Conservation (phyloP, 2,888 invertebrate species). For the Euzophera pinguis region DNA sequence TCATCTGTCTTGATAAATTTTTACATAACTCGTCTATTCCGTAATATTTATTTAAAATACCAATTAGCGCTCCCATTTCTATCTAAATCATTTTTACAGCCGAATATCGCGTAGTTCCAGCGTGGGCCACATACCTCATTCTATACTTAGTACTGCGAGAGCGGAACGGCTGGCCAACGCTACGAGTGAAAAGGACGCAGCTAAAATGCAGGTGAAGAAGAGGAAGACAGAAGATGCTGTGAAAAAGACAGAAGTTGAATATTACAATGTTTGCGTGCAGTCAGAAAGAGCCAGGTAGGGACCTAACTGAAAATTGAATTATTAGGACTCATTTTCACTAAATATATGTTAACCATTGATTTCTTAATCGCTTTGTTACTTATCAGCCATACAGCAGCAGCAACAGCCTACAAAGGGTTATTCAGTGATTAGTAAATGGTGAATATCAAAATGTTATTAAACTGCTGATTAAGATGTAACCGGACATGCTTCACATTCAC, state of each 20-base stretch:
- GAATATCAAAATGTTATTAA: no score
- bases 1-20: no score
- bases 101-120: constrained; percentile 77
- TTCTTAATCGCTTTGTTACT: no score
- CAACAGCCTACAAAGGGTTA: no score
- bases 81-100: constrained; percentile 31
- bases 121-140: constrained; percentile 78
- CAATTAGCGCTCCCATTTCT: background rate
- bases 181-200: constrained; percentile 81
- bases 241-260: constrained; percentile 95
- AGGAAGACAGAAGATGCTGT: constrained; percentile 94
- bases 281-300: constrained; percentile 93
- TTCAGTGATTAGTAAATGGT: no score
- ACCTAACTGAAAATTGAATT: no score
- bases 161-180: constrained; percentile 55
- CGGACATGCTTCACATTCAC: no score
- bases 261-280: constrained; percentile 93
- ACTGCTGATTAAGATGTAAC: no score
- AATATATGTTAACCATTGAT: no score
- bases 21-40: no score
- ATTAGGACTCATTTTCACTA: no score
- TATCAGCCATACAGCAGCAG: no score
- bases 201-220: constrained; percentile 92
- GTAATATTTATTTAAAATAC: background rate
- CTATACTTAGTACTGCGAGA: constrained; percentile 66